Evolutionary conservation across 2,113 vertebrate species (phyloP), one percentile per base, ranked within the genome.

Genomic region (Marmota monax): DNA sequence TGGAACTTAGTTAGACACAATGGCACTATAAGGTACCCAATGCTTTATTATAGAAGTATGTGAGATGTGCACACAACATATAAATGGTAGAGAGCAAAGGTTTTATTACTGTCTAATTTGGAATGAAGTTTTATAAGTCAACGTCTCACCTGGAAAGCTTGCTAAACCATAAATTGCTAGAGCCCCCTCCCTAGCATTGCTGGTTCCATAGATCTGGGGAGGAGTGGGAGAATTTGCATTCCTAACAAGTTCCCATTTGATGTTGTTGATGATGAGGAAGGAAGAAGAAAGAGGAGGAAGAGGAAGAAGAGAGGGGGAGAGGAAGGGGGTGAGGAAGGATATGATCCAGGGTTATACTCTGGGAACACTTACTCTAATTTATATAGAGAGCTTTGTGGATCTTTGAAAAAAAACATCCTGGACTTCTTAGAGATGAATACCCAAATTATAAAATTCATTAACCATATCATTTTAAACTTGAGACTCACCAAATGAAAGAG

Each of bases 391-490:
- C 63, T n/a, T 18, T 45, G 48, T 45, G 22, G 23, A 1, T 69
- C 45, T 65, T 79, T 53, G 34, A 79, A 23, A 37, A 45, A 45
- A 89, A 90, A 92, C 51, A 94, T 96, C 89, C 45, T 56, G 90
- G 94, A 65, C 96, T 72, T 14, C 86, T 95, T 88, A 96, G 80
- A 90, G 77, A 74, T 92, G 80, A 90, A 95, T 95, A 96, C 96
- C 97, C 97, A 97, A 84, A 95, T 95, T 94, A 96, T 97, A 93
- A 97, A 98, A 98, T 97, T 98, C 97, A 88, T 96, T 95, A 96
- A 88, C 56, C 92, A 92, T 96, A 98, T 97, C 90, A 96, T 97
- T 96, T 98, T 98, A 98, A 98, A 95, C 96, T 96, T 97, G 97
- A 96, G 97, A 92, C 95, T 98, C 83, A 78, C 97, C 96, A 92